Percentiles rank a stretch among this genome's conserved stretches.
Conservation (phyloP, 2,113 vertebrate species). For the Zingel zingel region DNA sequence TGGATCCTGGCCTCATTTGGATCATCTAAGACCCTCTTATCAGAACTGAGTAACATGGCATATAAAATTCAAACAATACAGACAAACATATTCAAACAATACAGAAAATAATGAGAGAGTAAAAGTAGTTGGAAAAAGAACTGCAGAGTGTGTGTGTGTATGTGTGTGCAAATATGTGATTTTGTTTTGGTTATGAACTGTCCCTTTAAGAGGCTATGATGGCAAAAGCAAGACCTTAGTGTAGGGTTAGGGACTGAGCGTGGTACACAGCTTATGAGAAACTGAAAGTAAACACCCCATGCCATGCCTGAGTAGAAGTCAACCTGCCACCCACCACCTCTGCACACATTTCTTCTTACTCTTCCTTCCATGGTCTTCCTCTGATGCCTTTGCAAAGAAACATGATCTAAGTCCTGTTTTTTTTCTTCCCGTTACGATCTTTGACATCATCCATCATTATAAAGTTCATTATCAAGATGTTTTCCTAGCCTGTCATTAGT, state of each 20-base stretch:
- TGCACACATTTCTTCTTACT: conserved; percentile 2
- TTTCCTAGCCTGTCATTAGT: conserved; percentile 89
- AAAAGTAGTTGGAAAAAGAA: too few species aligned
- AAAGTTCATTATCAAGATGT: conserved; percentile 89
- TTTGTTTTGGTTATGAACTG: too few species aligned
- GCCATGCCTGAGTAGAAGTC: background rate
- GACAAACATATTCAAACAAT: too few species aligned
- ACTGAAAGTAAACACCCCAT: conserved; percentile 10
- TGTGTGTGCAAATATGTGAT: too few species aligned
- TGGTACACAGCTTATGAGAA: background rate
- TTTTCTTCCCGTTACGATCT: conserved; percentile 80
- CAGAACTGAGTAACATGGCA: too few species aligned
- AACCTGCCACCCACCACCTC: background rate
- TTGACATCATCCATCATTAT: conserved; percentile 88
- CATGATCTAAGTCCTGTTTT: conserved; percentile 47
- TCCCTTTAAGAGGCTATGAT: too few species aligned
- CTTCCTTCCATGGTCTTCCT: background rate
- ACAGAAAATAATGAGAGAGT: too few species aligned
- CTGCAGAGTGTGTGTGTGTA: too few species aligned
- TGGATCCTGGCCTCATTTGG: too few species aligned
- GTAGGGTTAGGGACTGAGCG: background rate
- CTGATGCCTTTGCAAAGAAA: conserved; percentile 44
- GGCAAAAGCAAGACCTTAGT: background rate
- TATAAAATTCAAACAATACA: too few species aligned
- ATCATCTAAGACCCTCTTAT: too few species aligned